These are phyloP conservation scores for Tinamus major DNA, from an alignment of 2,797 vertebrate species.

Conservation along the genomic window DNA sequence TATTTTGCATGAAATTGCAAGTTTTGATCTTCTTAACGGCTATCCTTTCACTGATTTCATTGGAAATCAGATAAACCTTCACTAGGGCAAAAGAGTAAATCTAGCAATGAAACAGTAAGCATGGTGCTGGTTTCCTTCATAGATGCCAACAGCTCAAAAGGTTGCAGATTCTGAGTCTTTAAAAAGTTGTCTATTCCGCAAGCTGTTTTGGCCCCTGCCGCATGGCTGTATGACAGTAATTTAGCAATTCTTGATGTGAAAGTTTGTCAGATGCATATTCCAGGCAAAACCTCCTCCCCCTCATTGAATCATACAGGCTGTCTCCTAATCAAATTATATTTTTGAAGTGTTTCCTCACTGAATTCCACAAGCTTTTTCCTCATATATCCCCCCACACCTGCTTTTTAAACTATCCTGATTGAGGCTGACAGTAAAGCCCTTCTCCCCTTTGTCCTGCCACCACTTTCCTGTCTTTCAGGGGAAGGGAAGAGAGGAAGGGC, in stretches of 20 bases:
- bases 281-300: conserved; percentile 82
- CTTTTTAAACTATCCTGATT: conserved; percentile 60
- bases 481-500: background rate
- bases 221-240: conserved; percentile 72
- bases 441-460: conserved; percentile 1
- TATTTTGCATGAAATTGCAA: background rate
- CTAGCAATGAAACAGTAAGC: background rate
- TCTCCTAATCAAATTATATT: conserved; percentile 82
- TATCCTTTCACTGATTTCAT: background rate
- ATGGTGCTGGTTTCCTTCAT: conserved; percentile 37
- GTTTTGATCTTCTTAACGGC: background rate
- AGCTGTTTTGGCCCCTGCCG: conserved; percentile 73
- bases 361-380: conserved; percentile 76
- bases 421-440: conserved; percentile 51
- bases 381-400: conserved; percentile 68
- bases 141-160: conserved; percentile 67
- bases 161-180: conserved; percentile 63
- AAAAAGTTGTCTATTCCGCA: conserved; percentile 68
- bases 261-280: conserved; percentile 78
- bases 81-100: background rate
- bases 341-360: conserved; percentile 81
- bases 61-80: background rate
- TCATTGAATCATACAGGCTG: conserved; percentile 80
- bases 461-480: background rate
- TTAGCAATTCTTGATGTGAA: conserved; percentile 75